A percentile compares a stretch with the other conserved stretches of the same genome.
Conservation (phyloP, 2,113 vertebrate species). For the Meleagris gallopavo region DNA sequence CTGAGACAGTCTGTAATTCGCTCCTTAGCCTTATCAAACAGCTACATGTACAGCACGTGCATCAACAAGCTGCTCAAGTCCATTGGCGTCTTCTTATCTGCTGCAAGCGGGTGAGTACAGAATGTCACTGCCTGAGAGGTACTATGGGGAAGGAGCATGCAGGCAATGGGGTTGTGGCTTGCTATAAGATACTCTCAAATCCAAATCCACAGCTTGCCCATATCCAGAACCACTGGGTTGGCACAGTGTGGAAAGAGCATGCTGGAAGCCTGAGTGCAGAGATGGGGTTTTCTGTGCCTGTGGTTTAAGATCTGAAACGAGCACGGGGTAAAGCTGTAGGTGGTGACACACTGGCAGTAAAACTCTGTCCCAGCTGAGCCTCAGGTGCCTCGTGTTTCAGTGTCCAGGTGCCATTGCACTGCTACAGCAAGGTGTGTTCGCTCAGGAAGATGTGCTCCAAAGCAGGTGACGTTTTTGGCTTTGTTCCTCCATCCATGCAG, state of each 20-base stretch:
- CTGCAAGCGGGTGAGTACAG: slow-evolving; percentile 82
- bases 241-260: accelerated
- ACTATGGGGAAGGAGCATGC: background rate
- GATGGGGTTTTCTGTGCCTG: background rate
- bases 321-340: background rate
- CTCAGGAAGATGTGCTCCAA: background rate
- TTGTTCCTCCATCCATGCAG: slow-evolving; percentile 64
- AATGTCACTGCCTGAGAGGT: background rate
- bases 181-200: background rate
- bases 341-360: background rate
- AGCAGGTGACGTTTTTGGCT: background rate
- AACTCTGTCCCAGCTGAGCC: background rate
- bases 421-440: background rate
- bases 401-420: accelerated
- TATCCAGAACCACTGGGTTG: background rate
- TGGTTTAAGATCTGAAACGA: background rate
- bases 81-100: slow-evolving; percentile 84
- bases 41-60: slow-evolving; percentile 81
- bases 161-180: background rate
- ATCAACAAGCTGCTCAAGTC: slow-evolving; percentile 83
- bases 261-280: background rate
- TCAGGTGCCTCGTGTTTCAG: background rate
- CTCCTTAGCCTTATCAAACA: slow-evolving; percentile 77
- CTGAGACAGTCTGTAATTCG: background rate
- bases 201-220: background rate